These are phyloP conservation scores for Cydia amplana DNA, from an alignment of 1,140 invertebrate species.

Conservation along the genomic window DNA sequence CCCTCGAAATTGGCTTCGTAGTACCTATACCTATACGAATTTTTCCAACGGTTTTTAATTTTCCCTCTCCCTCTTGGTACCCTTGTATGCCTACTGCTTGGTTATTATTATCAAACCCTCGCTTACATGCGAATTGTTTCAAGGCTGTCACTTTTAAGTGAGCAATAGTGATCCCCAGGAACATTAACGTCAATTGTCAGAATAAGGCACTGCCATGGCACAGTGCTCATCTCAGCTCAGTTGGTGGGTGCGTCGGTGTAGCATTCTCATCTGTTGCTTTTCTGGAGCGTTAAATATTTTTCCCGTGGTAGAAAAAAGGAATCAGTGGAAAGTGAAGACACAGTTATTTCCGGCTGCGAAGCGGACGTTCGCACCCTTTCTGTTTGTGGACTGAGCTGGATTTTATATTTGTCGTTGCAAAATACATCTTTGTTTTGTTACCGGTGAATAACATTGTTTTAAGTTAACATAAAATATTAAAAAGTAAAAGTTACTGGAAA, in stretches of 20 bases:
- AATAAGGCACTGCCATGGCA: not conserved
- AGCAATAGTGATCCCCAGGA: too few species aligned
- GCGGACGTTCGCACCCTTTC: conserved; percentile 27
- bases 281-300: conserved; percentile 40
- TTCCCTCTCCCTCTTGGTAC: too few species aligned
- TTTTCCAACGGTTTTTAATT: too few species aligned
- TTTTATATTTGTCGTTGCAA: conserved; percentile 8
- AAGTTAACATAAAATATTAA: not conserved
- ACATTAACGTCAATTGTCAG: not conserved
- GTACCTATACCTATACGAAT: too few species aligned
- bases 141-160: too few species aligned
- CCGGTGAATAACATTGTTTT: not conserved
- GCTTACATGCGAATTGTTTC: too few species aligned
- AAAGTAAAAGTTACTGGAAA: too few species aligned
- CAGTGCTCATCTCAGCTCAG: not conserved
- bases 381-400: conserved; percentile 24
- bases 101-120: too few species aligned
- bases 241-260: conserved; percentile 4
- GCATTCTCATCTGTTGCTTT: conserved; percentile 40
- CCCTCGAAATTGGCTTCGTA: too few species aligned
- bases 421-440: conserved; percentile 8
- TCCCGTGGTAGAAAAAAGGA: conserved; percentile 35
- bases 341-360: conserved; percentile 33
- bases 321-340: conserved; percentile 13
- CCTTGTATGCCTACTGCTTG: too few species aligned